Percentiles rank a stretch among this genome's conserved stretches.
phyloP scores from a whole-genome alignment of 2,888 invertebrate species.

The Drosophila algonquin region DNA sequence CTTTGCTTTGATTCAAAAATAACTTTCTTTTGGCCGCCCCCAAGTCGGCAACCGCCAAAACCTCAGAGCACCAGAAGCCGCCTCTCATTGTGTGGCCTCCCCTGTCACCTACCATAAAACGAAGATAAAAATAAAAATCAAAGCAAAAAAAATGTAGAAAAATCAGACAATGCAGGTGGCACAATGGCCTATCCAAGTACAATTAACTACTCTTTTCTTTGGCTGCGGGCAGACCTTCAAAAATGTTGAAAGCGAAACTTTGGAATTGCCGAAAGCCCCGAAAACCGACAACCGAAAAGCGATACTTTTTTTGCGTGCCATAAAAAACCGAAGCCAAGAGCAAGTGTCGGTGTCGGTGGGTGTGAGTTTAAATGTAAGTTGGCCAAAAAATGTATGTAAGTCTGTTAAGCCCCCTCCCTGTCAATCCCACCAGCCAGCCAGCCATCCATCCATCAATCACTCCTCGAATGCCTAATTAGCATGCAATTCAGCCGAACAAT shows the following conservation, averaged over 20 bases:
- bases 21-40: slow-evolving; percentile 45
- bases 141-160: slow-evolving; percentile 41
- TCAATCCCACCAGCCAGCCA: too few relatives aligned
- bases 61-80: neutral
- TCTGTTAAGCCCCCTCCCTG: slow-evolving; percentile 41
- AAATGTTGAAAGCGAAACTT: slow-evolving; percentile 63
- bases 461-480: slow-evolving; percentile 63
- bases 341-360: slow-evolving; percentile 48
- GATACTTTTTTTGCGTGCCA: slow-evolving; percentile 23
- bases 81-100: slow-evolving; percentile 31
- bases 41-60: neutral
- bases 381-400: slow-evolving; percentile 48
- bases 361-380: slow-evolving; percentile 53
- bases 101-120: slow-evolving; percentile 36
- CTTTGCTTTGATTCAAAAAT: slow-evolving; percentile 21
- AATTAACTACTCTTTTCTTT: slow-evolving; percentile 43
- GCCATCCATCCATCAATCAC: slow-evolving; percentile 52
- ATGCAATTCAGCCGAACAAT: slow-evolving; percentile 71
- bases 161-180: slow-evolving; percentile 40
- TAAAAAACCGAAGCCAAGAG: slow-evolving; percentile 24
- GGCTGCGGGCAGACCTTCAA: slow-evolving; percentile 69
- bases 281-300: slow-evolving; percentile 1
- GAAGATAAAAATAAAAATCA: slow-evolving; percentile 32
- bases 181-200: slow-evolving; percentile 36
- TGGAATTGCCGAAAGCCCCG: slow-evolving; percentile 47